Evolutionary conservation across 2,797 vertebrate genomes (phyloP), one percentile per base, ranked within the genome.

Genomic region (Chloroceryle inda): DNA sequence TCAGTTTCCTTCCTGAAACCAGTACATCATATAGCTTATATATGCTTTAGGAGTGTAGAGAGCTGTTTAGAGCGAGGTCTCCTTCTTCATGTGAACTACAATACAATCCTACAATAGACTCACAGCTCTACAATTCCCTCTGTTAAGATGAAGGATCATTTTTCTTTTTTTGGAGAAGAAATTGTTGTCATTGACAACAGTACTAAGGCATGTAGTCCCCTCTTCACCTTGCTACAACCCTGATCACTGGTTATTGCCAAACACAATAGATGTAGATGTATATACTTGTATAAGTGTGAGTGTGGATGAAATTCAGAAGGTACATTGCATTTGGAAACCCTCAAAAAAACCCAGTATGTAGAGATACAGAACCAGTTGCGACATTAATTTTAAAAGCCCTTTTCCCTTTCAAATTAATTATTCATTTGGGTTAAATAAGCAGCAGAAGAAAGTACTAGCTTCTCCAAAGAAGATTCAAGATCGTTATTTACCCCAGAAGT

Each of bases 191-290:
- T 79, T 40, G 9, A 29, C 21, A 44, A 10, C 33, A 49, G 9
- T 13, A 33, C 8, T 29, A 29, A 40, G 5, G 31, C 5, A 8
- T 2, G 15, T 4, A 22, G 11, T 69, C 77, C 52, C 3, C 1
- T 1, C 37, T n/a, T 66, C 9, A 23, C 29, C 18, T 62, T 85
- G 22, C 33, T 59, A 8, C 11, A 37, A 1, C 8, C 5, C 13
- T 66, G 24, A 26, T 14, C 10, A 7, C 5, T 77, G 4, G 7
- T 73, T 76, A 24, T 59, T 33, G 10, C 7, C 27, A 62, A 10
- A 44, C 4, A 33, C 18, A 24, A 17, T n/a, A 17, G 6, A n/a
- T 22, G 3, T 1, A 33, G 27, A 3, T 5, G 3, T 35, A 37
- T 59, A 55, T 21, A 27, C 3, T 56, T 31, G 22, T 14, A 33